phyloP scores from a whole-genome alignment of 2,888 invertebrate species.

The Trichopoda pennipes region DNA sequence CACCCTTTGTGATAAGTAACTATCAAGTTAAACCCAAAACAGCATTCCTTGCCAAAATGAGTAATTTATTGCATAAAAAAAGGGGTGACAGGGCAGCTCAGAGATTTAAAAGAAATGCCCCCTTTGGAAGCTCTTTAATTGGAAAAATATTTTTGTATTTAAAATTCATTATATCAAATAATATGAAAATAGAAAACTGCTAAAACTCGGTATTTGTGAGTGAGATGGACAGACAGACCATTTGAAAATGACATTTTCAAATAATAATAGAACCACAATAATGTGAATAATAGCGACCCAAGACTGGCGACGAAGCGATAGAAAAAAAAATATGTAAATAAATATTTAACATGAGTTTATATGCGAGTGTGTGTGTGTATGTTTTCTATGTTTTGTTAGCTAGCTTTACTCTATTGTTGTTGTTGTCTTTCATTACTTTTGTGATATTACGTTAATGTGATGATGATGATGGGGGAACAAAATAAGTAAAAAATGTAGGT shows the following conservation, averaged over 20 bases:
- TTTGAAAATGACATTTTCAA: slow-evolving; percentile 46
- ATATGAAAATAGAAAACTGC: slow-evolving; percentile 46
- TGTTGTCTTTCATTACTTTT: slow-evolving; percentile 23
- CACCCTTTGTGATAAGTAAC: too few species aligned
- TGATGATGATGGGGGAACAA: slow-evolving; percentile 34
- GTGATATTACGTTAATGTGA: slow-evolving; percentile 61
- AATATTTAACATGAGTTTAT: slow-evolving; percentile 49
- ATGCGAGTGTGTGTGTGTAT: too few species aligned
- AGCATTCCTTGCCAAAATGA: too few species aligned
- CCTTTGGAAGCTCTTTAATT: neutral
- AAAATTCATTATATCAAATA: slow-evolving; percentile 30
- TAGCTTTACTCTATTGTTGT: slow-evolving; percentile 14
- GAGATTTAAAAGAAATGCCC: too few species aligned
- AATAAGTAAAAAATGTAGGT: slow-evolving; percentile 57
- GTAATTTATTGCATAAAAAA: too few species aligned
- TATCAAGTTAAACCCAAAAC: too few species aligned
- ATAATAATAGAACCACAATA: slow-evolving; percentile 11
- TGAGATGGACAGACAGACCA: too few species aligned
- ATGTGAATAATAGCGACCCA: slow-evolving; percentile 24
- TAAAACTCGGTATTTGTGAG: slow-evolving; percentile 27
- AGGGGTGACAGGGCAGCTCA: too few species aligned
- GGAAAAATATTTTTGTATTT: slow-evolving; percentile 31
- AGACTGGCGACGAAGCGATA: slow-evolving; percentile 27
- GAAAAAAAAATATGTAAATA: neutral
- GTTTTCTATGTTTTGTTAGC: slow-evolving; percentile 20